These are phyloP conservation scores for Lindbergichthys nudifrons DNA, from an alignment of 2,797 vertebrate species.

Conservation along the genomic window DNA sequence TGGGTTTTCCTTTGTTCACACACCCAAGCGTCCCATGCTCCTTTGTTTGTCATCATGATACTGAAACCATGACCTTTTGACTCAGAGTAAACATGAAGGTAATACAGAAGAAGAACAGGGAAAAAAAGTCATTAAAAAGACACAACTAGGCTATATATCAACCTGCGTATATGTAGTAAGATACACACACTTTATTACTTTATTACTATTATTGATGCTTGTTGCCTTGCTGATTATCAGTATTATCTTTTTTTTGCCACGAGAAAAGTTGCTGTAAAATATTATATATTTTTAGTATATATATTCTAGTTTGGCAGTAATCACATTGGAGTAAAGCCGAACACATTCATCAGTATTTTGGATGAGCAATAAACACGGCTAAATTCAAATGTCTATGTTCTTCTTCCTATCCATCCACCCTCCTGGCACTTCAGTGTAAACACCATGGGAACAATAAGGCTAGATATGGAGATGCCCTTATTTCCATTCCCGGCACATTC, in stretches of 20 bases:
- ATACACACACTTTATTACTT: constrained; percentile 21
- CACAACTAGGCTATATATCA: neutral
- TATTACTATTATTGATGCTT: constrained; percentile 14
- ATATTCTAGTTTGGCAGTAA: neutral
- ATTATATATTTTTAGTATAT: constrained; percentile 23
- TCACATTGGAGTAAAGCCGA: neutral
- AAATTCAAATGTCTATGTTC: constrained; percentile 1
- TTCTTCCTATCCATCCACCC: neutral
- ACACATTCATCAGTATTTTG: constrained; percentile 1
- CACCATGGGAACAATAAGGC: constrained; percentile 29
- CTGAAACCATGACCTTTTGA: constrained; percentile 49
- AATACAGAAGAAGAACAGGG: constrained; percentile 21
- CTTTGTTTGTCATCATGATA: constrained; percentile 17
- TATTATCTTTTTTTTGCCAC: constrained; percentile 27
- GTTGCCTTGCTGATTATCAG: constrained; percentile 25
- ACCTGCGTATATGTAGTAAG: neutral
- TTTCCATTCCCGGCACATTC: constrained; percentile 43
- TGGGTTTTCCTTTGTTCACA: neutral
- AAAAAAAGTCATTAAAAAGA: constrained; percentile 42
- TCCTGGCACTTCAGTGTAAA: constrained; percentile 18
- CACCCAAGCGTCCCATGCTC: constrained; percentile 10
- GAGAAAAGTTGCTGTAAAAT: constrained; percentile 30
- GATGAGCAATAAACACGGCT: neutral
- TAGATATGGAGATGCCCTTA: constrained; percentile 37
- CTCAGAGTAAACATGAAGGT: constrained; percentile 31